Conservation (phyloP, 1,140 invertebrate species). For the Drosophila lini region DNA sequence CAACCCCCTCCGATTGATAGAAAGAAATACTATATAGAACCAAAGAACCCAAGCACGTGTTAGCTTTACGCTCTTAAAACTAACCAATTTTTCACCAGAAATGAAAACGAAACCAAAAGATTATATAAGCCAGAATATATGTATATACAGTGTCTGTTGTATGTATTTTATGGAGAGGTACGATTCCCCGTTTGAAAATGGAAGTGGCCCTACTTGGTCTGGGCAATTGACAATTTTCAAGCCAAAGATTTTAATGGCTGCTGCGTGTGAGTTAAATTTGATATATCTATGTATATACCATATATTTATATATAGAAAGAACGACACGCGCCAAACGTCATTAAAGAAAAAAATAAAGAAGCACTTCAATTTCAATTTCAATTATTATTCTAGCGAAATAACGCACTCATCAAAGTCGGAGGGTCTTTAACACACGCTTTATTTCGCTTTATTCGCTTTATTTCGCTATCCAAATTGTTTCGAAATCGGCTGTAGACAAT, state of each 20-base stretch:
- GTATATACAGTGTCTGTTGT: not conserved
- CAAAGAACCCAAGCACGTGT: conserved; percentile 25
- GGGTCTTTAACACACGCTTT: conserved; percentile 23
- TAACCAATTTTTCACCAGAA: not conserved
- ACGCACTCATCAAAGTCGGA: conserved; percentile 39
- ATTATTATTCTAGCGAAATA: conserved; percentile 66
- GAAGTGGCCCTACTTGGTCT: conserved; percentile 48
- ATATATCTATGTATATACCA: conserved; percentile 10
- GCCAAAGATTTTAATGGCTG: conserved; percentile 49
- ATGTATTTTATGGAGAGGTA: conserved; percentile 3
- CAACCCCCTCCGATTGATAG: not conserved
- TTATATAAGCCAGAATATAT: conserved; percentile 13
- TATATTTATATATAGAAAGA: conserved; percentile 1
- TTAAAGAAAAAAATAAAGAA: conserved; percentile 37
- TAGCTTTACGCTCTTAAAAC: not conserved
- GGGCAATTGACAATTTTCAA: conserved; percentile 63
- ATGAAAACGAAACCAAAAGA: conserved; percentile 1
- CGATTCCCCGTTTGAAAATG: conserved; percentile 7
- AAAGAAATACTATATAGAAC: conserved; percentile 13
- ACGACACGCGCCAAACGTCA: conserved; percentile 65
- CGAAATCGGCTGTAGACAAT: conserved; percentile 41
- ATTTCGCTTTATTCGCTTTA: conserved; percentile 9
- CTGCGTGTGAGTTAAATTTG: conserved; percentile 40
- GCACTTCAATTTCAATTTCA: conserved; percentile 27
- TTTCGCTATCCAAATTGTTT: conserved; percentile 32